Conservation (phyloP, 2,888 invertebrate genomes). For the Cheilosia impressa region DNA sequence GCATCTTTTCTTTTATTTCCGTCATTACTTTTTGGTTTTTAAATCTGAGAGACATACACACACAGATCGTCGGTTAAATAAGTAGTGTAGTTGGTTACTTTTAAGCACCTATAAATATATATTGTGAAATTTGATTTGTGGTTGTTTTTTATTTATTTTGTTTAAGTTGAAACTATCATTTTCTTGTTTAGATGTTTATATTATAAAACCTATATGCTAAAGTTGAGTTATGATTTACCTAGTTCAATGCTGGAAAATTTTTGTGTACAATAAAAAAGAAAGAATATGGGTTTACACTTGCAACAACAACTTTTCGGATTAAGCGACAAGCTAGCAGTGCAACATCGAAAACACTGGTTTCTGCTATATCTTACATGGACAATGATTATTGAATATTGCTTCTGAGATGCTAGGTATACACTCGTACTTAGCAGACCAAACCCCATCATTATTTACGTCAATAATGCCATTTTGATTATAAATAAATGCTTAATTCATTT, state of each 20-base stretch:
- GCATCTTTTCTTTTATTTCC: constrained; percentile 61
- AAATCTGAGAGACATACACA: constrained; percentile 76
- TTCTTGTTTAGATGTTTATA: constrained; percentile 26
- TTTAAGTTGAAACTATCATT: constrained; percentile 26
- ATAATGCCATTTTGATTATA: neutral
- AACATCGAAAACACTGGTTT: constrained; percentile 13
- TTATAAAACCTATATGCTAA: constrained; percentile 52
- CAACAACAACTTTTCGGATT: constrained; percentile 19
- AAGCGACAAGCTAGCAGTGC: constrained; percentile 7
- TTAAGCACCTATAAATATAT: constrained; percentile 75
- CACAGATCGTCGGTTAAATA: constrained; percentile 78
- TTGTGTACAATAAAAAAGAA: constrained; percentile 14
- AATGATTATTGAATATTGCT: constrained; percentile 42
- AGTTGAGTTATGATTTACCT: constrained; percentile 48
- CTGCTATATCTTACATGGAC: constrained; percentile 5
- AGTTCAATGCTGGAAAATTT: constrained; percentile 34
- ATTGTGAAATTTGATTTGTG: constrained; percentile 75
- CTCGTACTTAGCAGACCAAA: neutral
- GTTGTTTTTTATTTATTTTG: constrained; percentile 51
- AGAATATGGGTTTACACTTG: constrained; percentile 17
- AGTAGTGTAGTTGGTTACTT: constrained; percentile 74
- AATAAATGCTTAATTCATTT: too few relatives aligned
- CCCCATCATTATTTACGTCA: neutral
- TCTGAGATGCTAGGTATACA: constrained; percentile 2
- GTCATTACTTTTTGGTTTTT: constrained; percentile 59